Conservation (phyloP, 2,888 invertebrate genomes). For the Sesia bembeciformis region DNA sequence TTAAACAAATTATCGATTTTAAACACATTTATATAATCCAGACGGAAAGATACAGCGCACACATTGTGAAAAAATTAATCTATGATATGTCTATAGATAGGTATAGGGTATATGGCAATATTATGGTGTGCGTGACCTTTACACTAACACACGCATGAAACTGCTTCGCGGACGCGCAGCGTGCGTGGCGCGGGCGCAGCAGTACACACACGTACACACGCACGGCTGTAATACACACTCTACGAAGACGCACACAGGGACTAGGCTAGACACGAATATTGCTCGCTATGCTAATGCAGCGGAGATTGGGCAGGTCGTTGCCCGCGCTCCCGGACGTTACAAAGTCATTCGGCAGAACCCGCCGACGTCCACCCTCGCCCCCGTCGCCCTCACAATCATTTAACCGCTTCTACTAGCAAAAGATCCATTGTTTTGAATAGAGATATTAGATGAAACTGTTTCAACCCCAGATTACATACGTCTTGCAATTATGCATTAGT, state of each 20-base stretch:
- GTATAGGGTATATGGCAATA: constrained; percentile 8
- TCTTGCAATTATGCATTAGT: no score
- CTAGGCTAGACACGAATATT: constrained; percentile 55
- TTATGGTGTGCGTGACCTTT: constrained; percentile 11
- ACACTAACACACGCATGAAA: constrained; percentile 7
- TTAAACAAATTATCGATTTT: constrained; percentile 2
- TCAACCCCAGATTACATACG: no score
- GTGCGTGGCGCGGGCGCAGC: constrained; percentile 22
- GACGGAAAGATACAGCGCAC: constrained; percentile 12
- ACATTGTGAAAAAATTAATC: constrained; percentile 23
- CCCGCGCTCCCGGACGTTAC: constrained; percentile 68
- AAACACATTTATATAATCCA: constrained; percentile 11
- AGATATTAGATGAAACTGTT: no score
- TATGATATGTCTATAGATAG: constrained; percentile 13
- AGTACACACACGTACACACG: constrained; percentile 12
- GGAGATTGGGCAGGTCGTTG: constrained; percentile 75
- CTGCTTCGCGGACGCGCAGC: constrained; percentile 21
- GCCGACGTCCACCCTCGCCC: constrained; percentile 60
- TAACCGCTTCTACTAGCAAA: constrained; percentile 4
- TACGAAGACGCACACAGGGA: constrained; percentile 4
- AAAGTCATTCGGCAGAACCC: constrained; percentile 34
- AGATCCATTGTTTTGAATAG: neutral
- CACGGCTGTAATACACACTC: neutral
- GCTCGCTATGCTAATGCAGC: constrained; percentile 74
- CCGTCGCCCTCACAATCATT: constrained; percentile 35